These are phyloP conservation scores for Equus quagga DNA, from an alignment of 2,113 vertebrate species.

Conservation along the genomic window DNA sequence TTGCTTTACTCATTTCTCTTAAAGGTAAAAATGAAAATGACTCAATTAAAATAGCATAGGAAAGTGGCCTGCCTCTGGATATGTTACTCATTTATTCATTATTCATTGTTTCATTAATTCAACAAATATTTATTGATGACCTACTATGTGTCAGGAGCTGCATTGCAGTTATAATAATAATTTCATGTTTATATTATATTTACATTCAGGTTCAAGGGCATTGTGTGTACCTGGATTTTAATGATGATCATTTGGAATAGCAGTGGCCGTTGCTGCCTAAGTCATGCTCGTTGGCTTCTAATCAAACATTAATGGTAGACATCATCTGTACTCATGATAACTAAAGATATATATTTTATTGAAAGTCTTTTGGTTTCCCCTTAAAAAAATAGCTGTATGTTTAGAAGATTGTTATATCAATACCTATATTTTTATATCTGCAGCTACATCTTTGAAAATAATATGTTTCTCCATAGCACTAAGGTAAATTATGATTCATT, in stretches of 20 bases:
- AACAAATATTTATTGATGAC: not conserved
- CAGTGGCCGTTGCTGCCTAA: not conserved
- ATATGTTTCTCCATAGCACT: not conserved
- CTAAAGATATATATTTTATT: constrained; percentile 36
- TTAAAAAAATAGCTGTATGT: constrained; percentile 60
- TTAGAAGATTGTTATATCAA: constrained; percentile 36
- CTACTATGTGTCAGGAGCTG: not conserved
- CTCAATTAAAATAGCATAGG: constrained; percentile 12
- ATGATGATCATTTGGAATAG: not conserved
- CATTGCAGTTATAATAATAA: not conserved
- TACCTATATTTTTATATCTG: constrained; percentile 49
- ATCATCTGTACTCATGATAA: not conserved
- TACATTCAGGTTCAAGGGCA: not conserved
- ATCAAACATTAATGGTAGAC: constrained; percentile 8
- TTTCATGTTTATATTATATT: not conserved
- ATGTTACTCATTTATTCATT: constrained; percentile 24
- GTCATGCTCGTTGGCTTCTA: constrained; percentile 32
- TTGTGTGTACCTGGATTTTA: not conserved
- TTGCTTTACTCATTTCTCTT: constrained; percentile 35
- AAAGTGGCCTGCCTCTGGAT: not conserved
- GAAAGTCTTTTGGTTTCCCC: constrained; percentile 26
- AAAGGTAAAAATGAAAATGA: constrained; percentile 12
- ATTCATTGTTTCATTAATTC: not conserved
- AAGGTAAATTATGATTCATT: constrained; percentile 58
- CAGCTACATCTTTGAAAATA: not conserved